Evolutionary conservation across 2,888 invertebrate genomes (phyloP).

Genomic region (Anagyrus pseudococci): DNA sequence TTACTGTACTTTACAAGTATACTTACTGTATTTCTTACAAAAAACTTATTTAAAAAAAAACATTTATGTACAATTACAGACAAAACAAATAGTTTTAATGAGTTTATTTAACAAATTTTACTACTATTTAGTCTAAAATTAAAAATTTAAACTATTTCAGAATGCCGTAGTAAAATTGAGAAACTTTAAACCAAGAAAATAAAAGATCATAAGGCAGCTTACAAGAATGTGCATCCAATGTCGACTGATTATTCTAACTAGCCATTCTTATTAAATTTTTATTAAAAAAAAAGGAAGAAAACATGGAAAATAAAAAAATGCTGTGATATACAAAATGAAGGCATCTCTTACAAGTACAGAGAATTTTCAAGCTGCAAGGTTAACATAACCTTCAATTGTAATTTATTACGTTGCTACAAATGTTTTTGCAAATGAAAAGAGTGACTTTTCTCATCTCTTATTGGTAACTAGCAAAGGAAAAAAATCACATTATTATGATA

Average conservation of each 20-base stretch:
- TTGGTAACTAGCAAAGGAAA: slow-evolving; percentile 29
- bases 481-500: slow-evolving; percentile 22
- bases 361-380: slow-evolving; percentile 24
- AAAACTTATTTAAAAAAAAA: neutral
- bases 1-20: too few species aligned
- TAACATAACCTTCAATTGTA: slow-evolving; percentile 32
- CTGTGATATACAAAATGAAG: slow-evolving; percentile 49
- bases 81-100: too few species aligned
- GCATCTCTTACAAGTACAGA: slow-evolving; percentile 31
- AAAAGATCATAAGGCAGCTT: slow-evolving; percentile 24
- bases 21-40: too few species aligned
- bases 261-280: slow-evolving; percentile 46
- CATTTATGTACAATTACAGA: too few species aligned
- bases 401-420: slow-evolving; percentile 32
- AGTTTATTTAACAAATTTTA: too few species aligned
- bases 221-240: slow-evolving; percentile 30
- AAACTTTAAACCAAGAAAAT: slow-evolving; percentile 23
- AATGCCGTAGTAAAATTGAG: slow-evolving; percentile 41
- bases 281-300: slow-evolving; percentile 38
- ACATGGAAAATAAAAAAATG: slow-evolving; percentile 42
- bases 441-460: slow-evolving; percentile 35
- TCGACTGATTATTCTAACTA: slow-evolving; percentile 39
- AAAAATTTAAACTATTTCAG: slow-evolving; percentile 34
- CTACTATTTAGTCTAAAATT: slow-evolving; percentile 5
- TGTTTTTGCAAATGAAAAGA: slow-evolving; percentile 38